phyloP scores from a whole-genome alignment of 2,888 invertebrate species.

The Cosmorhoe ocellata region DNA sequence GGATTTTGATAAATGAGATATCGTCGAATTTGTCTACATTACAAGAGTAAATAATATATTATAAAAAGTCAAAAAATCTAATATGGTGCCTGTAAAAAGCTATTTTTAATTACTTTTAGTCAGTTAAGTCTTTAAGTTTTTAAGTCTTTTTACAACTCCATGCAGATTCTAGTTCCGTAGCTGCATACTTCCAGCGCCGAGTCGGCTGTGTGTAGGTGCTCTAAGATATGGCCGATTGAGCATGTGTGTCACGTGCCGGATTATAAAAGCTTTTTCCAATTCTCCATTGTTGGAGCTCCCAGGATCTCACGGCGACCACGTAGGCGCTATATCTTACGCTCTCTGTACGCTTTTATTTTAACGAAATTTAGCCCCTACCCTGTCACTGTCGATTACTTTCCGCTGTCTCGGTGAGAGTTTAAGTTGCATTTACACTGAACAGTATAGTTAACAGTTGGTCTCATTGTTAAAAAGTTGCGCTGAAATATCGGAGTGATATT shows the following conservation, averaged over 20 bases:
- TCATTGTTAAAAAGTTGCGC: not conserved
- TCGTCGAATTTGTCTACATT: too few relatives aligned
- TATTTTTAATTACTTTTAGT: too few relatives aligned
- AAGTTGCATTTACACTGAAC: not conserved
- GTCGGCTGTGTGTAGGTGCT: conserved; percentile 43
- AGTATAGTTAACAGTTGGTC: not conserved
- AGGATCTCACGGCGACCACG: conserved; percentile 76
- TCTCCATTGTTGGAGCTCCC: conserved; percentile 75
- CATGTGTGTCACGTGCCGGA: conserved; percentile 80
- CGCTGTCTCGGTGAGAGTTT: conserved; percentile 68
- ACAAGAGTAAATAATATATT: too few relatives aligned
- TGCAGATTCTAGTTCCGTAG: not conserved
- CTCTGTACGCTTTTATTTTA: conserved; percentile 81
- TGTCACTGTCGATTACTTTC: conserved; percentile 79
- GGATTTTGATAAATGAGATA: too few relatives aligned
- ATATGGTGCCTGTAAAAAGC: too few relatives aligned
- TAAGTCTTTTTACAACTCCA: not conserved
- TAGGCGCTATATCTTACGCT: conserved; percentile 80
- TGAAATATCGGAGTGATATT: too few relatives aligned
- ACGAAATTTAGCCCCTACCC: conserved; percentile 78
- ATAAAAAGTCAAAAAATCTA: too few relatives aligned
- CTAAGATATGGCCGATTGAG: conserved; percentile 60
- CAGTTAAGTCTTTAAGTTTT: too few relatives aligned
- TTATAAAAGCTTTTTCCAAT: conserved; percentile 83
- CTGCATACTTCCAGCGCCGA: not conserved